Conservation (phyloP, 2,888 invertebrate genomes). For the Cosmia trapezina region DNA sequence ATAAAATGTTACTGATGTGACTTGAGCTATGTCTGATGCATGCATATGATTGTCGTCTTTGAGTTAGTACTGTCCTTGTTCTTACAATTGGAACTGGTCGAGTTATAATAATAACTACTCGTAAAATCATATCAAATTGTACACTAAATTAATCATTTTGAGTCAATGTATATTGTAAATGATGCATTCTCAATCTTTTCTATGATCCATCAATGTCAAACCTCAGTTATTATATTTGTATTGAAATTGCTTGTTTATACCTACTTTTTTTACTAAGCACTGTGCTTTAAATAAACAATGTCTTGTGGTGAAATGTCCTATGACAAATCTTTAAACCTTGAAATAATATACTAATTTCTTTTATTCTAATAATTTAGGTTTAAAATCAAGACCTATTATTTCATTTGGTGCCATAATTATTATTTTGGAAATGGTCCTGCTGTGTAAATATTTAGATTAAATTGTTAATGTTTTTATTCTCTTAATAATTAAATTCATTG, state of each 20-base stretch:
- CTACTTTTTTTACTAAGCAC: conserved; percentile 51
- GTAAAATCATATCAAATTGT: conserved; percentile 78
- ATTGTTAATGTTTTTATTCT: conserved; percentile 62
- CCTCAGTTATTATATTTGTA: conserved; percentile 54
- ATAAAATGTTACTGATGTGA: conserved; percentile 63
- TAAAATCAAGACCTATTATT: conserved; percentile 65
- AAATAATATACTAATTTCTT: conserved; percentile 34
- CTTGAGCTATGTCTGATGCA: conserved; percentile 63
- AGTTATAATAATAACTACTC: conserved; percentile 59
- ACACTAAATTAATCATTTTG: conserved; percentile 68
- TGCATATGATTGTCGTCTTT: conserved; percentile 60
- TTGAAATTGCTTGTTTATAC: conserved; percentile 55
- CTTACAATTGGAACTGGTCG: conserved; percentile 58
- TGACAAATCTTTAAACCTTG: conserved; percentile 33
- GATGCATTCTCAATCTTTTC: conserved; percentile 64
- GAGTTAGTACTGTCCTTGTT: conserved; percentile 60
- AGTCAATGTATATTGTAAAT: conserved; percentile 68
- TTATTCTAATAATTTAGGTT: conserved; percentile 43
- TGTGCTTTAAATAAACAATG: conserved; percentile 61
- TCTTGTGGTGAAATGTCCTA: conserved; percentile 67
- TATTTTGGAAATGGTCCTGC: conserved; percentile 68
- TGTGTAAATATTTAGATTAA: conserved; percentile 71
- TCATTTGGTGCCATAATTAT: conserved; percentile 80
- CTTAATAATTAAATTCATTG: conserved; percentile 53
- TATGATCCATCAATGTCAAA: conserved; percentile 60